Percentiles rank a stretch among this genome's conserved stretches.
phyloP scores from a whole-genome alignment of 1,140 invertebrate genomes.

The Lepidurus apus region DNA sequence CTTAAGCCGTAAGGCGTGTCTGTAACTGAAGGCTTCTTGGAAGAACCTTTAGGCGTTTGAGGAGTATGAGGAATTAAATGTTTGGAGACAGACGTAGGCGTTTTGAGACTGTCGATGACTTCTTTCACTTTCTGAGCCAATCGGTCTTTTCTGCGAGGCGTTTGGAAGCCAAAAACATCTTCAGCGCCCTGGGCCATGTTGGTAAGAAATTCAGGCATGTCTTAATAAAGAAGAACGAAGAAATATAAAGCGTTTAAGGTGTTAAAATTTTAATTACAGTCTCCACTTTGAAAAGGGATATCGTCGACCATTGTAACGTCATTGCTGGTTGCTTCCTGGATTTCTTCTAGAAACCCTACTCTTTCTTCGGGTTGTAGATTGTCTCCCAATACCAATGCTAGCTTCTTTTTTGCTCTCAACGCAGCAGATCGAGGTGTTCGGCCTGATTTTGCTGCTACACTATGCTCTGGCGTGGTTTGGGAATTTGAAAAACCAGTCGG shows the following conservation, averaged over 20 bases:
- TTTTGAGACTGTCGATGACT: background rate
- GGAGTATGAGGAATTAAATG: background rate
- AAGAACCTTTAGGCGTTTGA: background rate
- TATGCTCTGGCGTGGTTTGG: background rate
- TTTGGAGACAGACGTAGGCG: background rate
- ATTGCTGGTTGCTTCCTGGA: background rate
- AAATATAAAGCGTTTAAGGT: background rate
- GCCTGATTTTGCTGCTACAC: background rate
- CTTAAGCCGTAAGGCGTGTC: background rate
- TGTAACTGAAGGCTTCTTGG: background rate
- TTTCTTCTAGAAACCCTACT: background rate
- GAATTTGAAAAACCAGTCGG: background rate
- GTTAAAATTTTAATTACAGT: background rate
- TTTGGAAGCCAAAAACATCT: conserved; percentile 5
- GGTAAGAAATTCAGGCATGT: background rate
- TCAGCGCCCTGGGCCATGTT: background rate
- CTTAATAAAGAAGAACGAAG: background rate
- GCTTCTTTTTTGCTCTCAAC: background rate
- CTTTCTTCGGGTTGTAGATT: background rate
- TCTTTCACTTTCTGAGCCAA: background rate
- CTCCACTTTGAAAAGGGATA: background rate
- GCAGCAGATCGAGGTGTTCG: background rate
- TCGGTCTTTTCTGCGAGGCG: background rate
- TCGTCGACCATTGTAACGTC: background rate
- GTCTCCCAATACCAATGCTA: background rate